phyloP scores from a whole-genome alignment of 2,113 vertebrate species.

The Chaetops frenatus region DNA sequence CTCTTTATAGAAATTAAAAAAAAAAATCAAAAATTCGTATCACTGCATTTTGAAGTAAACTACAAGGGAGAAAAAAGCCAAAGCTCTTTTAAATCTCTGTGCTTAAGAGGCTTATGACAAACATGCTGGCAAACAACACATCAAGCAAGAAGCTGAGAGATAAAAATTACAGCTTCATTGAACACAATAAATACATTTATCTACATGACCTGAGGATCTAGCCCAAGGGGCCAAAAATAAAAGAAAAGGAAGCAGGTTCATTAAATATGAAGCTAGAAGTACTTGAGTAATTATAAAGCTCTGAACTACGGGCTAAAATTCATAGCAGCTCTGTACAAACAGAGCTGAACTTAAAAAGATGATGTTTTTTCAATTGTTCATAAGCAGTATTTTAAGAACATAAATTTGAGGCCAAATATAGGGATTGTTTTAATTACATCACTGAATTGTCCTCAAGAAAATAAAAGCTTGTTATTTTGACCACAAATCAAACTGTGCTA shows the following conservation, averaged over 20 bases:
- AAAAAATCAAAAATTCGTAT: background rate
- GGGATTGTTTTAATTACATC: background rate
- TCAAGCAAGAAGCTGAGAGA: background rate
- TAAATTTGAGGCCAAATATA: background rate
- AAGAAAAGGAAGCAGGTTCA: background rate
- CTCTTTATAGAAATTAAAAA: conserved; percentile 74
- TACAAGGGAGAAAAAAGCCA: background rate
- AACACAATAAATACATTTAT: background rate
- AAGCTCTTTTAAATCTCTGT: background rate
- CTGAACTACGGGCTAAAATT: background rate
- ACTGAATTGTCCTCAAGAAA: background rate
- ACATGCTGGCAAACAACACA: background rate
- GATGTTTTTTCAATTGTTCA: background rate
- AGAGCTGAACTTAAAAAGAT: background rate
- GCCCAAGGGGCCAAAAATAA: background rate
- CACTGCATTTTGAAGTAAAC: background rate
- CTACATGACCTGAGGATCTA: background rate
- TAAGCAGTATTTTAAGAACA: background rate
- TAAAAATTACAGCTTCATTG: background rate
- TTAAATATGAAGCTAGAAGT: background rate
- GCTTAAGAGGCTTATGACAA: background rate
- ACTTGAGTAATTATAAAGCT: background rate
- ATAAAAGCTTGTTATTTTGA: background rate
- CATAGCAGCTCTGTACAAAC: background rate
- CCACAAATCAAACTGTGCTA: background rate